phyloP scores from a whole-genome alignment of 2,797 vertebrate genomes.

The Miopithecus talapoin region DNA sequence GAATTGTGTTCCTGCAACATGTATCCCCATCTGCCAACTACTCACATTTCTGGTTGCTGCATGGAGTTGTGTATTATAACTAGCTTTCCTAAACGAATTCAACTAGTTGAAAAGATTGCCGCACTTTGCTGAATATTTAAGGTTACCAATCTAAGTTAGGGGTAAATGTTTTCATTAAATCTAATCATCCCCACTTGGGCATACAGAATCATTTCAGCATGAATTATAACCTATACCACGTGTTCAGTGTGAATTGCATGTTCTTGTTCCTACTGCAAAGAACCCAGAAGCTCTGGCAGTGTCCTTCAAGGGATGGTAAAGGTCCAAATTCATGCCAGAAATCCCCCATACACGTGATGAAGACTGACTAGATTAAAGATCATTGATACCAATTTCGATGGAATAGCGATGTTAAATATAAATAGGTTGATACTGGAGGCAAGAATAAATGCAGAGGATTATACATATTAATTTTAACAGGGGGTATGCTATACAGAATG shows the following conservation, averaged over 20 bases:
- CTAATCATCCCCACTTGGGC: not conserved
- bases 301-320: not conserved
- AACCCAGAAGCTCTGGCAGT: not conserved
- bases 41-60: not conserved
- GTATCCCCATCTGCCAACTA: not conserved
- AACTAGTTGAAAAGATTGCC: not conserved
- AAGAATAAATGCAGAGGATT: conserved; percentile 4
- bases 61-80: not conserved
- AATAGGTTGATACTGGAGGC: not conserved
- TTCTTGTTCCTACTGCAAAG: conserved; percentile 19
- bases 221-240: not conserved
- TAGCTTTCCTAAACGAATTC: not conserved
- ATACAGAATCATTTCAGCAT: not conserved
- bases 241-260: not conserved
- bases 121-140: not conserved
- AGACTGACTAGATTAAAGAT: conserved; percentile 7
- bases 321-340: conserved; percentile 35
- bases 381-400: conserved; percentile 36
- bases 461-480: not conserved
- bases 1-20: not conserved
- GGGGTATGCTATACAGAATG: not conserved
- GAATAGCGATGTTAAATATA: not conserved
- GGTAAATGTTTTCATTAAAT: conserved; percentile 22
- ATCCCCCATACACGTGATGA: not conserved
- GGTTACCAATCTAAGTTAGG: not conserved